Evolutionary conservation across 2,888 invertebrate genomes (phyloP).

Genomic region (Eilema caniola): DNA sequence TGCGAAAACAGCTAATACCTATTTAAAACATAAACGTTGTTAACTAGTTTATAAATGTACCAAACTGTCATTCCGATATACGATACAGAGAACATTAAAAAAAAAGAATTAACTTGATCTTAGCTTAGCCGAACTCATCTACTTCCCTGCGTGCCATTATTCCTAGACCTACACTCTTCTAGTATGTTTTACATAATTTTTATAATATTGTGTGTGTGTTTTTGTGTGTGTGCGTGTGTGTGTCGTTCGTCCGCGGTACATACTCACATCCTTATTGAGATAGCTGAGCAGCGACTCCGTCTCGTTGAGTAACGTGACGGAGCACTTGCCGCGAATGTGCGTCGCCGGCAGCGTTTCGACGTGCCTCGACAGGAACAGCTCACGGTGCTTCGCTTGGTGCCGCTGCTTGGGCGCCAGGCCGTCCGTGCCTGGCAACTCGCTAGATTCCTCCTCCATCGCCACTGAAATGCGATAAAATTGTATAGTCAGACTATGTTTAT

Average conservation of each 20-base stretch:
- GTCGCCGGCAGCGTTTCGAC: constrained; percentile 99
- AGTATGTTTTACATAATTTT: no score
- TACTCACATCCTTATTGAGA: constrained; percentile 97
- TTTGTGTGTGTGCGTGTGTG: constrained; percentile 9
- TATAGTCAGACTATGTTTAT: constrained; percentile 9
- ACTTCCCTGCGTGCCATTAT: neutral
- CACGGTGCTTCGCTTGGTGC: constrained; percentile 98
- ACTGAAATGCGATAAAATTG: constrained; percentile 74
- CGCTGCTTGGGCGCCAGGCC: constrained; percentile 94
- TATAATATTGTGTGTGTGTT: neutral
- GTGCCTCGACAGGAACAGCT: constrained; percentile 98
- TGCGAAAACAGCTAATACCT: no score
- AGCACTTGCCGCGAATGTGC: constrained; percentile 99
- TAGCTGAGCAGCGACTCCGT: constrained; percentile 98
- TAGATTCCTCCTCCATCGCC: constrained; percentile 90
- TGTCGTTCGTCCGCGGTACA: constrained; percentile 71
- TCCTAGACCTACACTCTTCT: neutral
- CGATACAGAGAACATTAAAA: no score
- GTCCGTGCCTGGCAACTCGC: constrained; percentile 87
- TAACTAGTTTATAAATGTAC: no score
- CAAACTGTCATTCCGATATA: no score
- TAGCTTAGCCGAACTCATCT: no score
- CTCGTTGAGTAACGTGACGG: constrained; percentile 99
- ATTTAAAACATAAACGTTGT: no score
- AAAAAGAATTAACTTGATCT: neutral